phyloP scores from a whole-genome alignment of 2,797 vertebrate genomes.

The Hozukius guyotensis region DNA sequence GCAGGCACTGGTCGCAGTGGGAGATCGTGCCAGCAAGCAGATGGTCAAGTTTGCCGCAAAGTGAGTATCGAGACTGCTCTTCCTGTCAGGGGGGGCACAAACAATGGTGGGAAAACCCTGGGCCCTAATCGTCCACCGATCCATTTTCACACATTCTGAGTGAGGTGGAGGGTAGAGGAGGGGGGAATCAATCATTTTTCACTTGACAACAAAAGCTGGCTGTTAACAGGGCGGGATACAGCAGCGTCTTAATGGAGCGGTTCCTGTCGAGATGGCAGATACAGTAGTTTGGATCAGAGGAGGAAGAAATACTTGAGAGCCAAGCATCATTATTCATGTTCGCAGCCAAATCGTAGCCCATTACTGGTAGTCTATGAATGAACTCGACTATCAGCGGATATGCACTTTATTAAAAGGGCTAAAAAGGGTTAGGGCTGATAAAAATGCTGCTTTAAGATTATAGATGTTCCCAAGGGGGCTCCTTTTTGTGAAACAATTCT shows the following conservation, averaged over 20 bases:
- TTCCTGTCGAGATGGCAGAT: constrained; percentile 77
- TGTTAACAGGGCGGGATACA: constrained; percentile 64
- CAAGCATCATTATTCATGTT: constrained; percentile 66
- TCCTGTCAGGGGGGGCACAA: constrained; percentile 90
- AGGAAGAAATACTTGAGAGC: constrained; percentile 60
- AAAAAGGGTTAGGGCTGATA: not conserved
- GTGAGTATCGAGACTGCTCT: constrained; percentile 92
- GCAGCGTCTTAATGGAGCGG: constrained; percentile 71
- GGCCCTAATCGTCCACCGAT: constrained; percentile 81
- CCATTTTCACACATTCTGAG: constrained; percentile 91
- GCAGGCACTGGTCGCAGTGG: constrained; percentile 97
- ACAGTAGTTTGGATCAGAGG: constrained; percentile 53
- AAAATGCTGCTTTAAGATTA: not conserved
- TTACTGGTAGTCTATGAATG: constrained; percentile 48
- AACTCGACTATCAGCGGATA: constrained; percentile 23
- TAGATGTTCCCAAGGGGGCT: not conserved
- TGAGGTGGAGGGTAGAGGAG: constrained; percentile 6
- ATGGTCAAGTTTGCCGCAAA: constrained; percentile 99
- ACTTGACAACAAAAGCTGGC: constrained; percentile 75
- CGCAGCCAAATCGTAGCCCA: constrained; percentile 50
- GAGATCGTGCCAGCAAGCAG: constrained; percentile 98
- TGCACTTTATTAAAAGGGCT: constrained; percentile 36
- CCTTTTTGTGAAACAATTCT: not conserved
- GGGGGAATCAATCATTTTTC: constrained; percentile 77
- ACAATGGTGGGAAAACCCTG: constrained; percentile 97